Evolutionary conservation across 2,888 invertebrate species (phyloP).

Genomic region (Xanthia icteritia): DNA sequence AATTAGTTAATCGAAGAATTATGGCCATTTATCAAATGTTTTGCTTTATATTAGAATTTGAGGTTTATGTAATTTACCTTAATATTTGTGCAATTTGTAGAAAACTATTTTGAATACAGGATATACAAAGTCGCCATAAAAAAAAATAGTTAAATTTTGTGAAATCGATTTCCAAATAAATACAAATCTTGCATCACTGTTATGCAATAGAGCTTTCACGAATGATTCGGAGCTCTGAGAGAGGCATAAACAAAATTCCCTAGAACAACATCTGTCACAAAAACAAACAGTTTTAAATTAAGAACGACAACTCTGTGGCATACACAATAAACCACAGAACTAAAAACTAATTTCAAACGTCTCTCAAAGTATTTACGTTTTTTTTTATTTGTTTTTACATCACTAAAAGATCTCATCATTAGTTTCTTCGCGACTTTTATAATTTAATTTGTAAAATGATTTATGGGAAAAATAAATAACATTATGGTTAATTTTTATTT

Average conservation of each 20-base stretch:
- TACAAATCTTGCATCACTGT: conserved; percentile 6
- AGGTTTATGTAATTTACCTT: conserved; percentile 23
- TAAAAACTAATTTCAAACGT: background rate
- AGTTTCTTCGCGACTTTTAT: conserved; percentile 10
- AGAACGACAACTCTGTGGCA: conserved; percentile 18
- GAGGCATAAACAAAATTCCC: background rate
- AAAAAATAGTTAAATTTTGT: background rate
- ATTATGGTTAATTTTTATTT: conserved; percentile 24
- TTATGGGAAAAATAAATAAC: conserved; percentile 17
- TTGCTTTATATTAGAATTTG: conserved; percentile 41
- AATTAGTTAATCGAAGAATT: conserved; percentile 54
- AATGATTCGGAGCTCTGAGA: background rate
- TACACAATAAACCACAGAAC: background rate
- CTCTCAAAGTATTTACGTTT: background rate
- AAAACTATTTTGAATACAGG: conserved; percentile 18
- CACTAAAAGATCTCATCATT: conserved; percentile 9
- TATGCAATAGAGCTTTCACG: conserved; percentile 8
- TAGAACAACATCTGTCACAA: conserved; percentile 12
- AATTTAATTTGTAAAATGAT: conserved; percentile 29
- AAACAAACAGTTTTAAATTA: background rate
- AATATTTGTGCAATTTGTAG: conserved; percentile 6
- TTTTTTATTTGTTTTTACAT: background rate
- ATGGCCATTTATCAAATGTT: conserved; percentile 48
- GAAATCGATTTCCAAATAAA: background rate
- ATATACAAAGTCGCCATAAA: background rate